Evolutionary conservation across 1,140 invertebrate species (phyloP).

Genomic region (Sminthurinus signatus): DNA sequence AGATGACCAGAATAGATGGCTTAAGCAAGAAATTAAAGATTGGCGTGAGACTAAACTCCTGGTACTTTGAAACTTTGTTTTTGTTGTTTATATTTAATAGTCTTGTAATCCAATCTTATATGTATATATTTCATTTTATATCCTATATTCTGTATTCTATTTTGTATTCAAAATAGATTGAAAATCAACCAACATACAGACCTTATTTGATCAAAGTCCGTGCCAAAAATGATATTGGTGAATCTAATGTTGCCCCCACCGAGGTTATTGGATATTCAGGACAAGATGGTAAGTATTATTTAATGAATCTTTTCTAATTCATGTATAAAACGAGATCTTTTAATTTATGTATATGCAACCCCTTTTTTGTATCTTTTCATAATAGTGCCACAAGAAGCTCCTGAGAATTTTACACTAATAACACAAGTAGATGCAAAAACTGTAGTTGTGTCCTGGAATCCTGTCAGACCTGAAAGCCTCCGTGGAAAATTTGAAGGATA

Average conservation of each 20-base stretch:
- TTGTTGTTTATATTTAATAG: too few relatives aligned
- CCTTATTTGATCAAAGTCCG: slow-evolving; percentile 86
- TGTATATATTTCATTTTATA: too few relatives aligned
- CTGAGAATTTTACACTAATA: slow-evolving; percentile 73
- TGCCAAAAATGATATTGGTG: slow-evolving; percentile 83
- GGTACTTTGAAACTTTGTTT: too few relatives aligned
- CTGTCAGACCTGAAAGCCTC: slow-evolving; percentile 66
- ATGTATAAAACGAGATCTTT: too few relatives aligned
- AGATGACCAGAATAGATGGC: slow-evolving; percentile 56
- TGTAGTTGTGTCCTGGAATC: slow-evolving; percentile 75
- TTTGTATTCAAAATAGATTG: too few relatives aligned
- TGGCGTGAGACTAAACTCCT: slow-evolving; percentile 62
- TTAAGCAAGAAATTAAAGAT: slow-evolving; percentile 64
- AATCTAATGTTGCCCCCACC: slow-evolving; percentile 71
- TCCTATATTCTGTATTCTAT: too few relatives aligned
- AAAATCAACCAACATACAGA: slow-evolving; percentile 87
- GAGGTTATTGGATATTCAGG: slow-evolving; percentile 89
- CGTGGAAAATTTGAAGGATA: slow-evolving; percentile 91
- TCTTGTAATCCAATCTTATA: too few relatives aligned
- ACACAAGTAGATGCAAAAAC: slow-evolving; percentile 65
- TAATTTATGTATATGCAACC: too few relatives aligned
- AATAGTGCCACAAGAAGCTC: slow-evolving; percentile 67
- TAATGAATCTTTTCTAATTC: too few relatives aligned
- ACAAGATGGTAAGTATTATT: slow-evolving; percentile 76
- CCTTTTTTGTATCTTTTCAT: too few relatives aligned